Evolutionary conservation across 2,113 vertebrate genomes (phyloP).

Genomic region (Manacus vitellinus): DNA sequence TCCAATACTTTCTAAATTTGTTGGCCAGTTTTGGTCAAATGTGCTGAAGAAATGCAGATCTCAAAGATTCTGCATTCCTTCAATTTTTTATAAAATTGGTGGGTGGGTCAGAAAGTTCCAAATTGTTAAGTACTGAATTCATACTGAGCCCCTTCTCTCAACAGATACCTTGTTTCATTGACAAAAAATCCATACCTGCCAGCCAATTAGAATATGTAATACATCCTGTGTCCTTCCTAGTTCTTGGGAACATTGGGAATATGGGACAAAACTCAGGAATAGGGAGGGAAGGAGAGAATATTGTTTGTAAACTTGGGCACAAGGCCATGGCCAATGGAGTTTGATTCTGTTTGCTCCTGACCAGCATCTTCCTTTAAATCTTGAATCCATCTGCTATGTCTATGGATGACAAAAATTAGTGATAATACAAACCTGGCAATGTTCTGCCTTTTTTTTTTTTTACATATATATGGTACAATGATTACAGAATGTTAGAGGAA

Average conservation of each 20-base stretch:
- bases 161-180: not conserved
- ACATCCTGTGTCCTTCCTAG: not conserved
- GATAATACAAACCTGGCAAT: not conserved
- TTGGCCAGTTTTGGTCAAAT: not conserved
- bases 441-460: not conserved
- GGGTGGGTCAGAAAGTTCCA: not conserved
- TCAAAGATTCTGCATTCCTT: not conserved
- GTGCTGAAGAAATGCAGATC: not conserved
- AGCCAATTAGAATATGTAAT: not conserved
- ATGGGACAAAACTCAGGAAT: not conserved
- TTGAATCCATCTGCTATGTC: not conserved
- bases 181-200: not conserved
- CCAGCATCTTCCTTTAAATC: not conserved
- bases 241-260: not conserved
- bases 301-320: not conserved
- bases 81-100: not conserved
- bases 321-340: not conserved
- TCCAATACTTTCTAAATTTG: not conserved
- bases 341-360: not conserved
- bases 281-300: not conserved
- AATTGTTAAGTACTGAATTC: not conserved
- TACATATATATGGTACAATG: not conserved
- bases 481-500: not conserved
- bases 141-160: not conserved
- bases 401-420: not conserved